Evolutionary conservation across 2,888 invertebrate species (phyloP), one percentile per base, ranked within the genome.

Genomic region (Agrenia bidenticulata): DNA sequence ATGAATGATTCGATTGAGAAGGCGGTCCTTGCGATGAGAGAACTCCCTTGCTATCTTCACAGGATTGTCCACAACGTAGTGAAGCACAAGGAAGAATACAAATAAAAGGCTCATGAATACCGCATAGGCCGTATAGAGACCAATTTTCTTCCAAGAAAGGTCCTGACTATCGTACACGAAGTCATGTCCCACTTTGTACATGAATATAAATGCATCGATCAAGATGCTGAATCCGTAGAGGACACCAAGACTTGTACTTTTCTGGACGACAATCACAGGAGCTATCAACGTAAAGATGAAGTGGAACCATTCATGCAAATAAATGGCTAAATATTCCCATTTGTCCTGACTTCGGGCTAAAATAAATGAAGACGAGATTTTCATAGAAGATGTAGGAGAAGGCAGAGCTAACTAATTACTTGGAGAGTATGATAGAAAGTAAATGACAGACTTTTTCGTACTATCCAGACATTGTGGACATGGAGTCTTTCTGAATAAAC

Each of bases 161-260:
- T 45, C n/a, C 45, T 9, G 45, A 45, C n/a, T n/a, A 17, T 45
- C n/a, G n/a, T 45, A 45, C 5, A 15, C 5, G n/a, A 45, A 5
- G n/a, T 45, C 45, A 15, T 45, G 45, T 9, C 9, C 45, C 15
- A 5, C n/a, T 45, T 5, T 19, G 19, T 17, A 45, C 45, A 45
- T 45, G 15, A 9, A 5, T 5, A 45, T 15, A 19, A 11, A 45
- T 15, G 9, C 45, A 17, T 45, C 19, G 45, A 45, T 15, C 5
- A 45, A 19, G 15, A 45, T 45, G 19, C 45, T 45, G 45, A 45
- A 45, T 15, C 45, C 45, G 45, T 45, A 45, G n/a, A 45, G 15
- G n/a, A 45, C 45, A 5, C 45, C 45, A 5, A 45, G n/a, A 19
- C 45, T 45, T 5, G 9, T 19, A 19, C 15, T 45, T 5, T 19